Percentiles rank a stretch among this genome's conserved stretches.
Conservation (phyloP, 2,888 invertebrate genomes). For the Rhagonycha lutea region DNA sequence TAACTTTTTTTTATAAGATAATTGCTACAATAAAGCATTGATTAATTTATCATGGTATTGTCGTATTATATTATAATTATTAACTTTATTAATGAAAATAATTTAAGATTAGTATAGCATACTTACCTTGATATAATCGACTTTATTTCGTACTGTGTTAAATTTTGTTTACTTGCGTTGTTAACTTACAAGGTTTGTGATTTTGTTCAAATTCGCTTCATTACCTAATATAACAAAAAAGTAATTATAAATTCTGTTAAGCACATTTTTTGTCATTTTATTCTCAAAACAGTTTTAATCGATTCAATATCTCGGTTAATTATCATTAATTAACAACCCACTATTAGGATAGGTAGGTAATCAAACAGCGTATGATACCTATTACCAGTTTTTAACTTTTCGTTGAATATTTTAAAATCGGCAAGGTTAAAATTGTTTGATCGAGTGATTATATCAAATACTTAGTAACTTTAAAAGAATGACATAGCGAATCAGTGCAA, state of each 20-base stretch:
- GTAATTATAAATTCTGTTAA: not conserved
- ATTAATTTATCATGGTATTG: not conserved
- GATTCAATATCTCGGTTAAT: not conserved
- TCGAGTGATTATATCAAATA: conserved; percentile 25
- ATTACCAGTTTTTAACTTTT: not conserved
- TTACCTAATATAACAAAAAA: not conserved
- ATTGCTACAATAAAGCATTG: not conserved
- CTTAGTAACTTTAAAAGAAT: conserved; percentile 38
- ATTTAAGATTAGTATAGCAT: not conserved
- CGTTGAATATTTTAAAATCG: not conserved
- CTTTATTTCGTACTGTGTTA: not conserved
- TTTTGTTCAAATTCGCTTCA: not conserved
- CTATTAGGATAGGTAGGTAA: not conserved
- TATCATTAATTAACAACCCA: conserved; percentile 1
- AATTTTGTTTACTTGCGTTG: not conserved
- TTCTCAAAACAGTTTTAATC: not conserved
- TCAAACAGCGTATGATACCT: not conserved
- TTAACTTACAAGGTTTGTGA: not conserved
- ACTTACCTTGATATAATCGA: not conserved
- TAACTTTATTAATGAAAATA: not conserved
- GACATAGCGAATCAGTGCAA: conserved; percentile 48
- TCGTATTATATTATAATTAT: not conserved
- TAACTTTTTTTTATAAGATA: not conserved
- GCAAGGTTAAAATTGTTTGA: conserved; percentile 4
- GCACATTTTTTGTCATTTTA: not conserved